Conservation (phyloP, 1,140 invertebrate genomes). For the Drosophila parvula region DNA sequence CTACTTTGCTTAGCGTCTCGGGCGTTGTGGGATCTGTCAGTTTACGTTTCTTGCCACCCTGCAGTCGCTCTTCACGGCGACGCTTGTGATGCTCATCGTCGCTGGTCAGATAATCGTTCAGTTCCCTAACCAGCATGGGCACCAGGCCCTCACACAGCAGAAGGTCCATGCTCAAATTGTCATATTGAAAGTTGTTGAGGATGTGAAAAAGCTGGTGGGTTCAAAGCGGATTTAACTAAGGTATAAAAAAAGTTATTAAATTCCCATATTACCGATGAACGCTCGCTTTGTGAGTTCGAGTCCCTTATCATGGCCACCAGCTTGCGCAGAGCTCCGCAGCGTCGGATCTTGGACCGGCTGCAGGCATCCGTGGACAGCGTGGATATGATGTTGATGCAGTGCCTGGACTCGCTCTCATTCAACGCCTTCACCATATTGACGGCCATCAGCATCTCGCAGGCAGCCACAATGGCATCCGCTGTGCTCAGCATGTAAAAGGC, state of each 20-base stretch:
- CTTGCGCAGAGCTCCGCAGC: constrained; percentile 76
- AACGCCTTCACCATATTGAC: constrained; percentile 69
- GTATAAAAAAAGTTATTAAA: neutral
- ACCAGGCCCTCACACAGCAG: constrained; percentile 76
- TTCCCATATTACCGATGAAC: constrained; percentile 54
- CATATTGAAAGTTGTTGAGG: constrained; percentile 81
- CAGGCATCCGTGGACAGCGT: constrained; percentile 77
- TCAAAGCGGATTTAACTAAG: neutral
- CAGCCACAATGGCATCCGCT: constrained; percentile 77
- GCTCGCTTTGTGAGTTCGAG: constrained; percentile 69
- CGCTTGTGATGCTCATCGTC: constrained; percentile 77
- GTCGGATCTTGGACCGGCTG: constrained; percentile 79
- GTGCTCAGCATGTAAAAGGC: constrained; percentile 74
- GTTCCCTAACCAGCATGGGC: constrained; percentile 69
- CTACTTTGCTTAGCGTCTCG: constrained; percentile 68
- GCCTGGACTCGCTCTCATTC: constrained; percentile 66
- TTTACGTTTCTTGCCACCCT: constrained; percentile 75
- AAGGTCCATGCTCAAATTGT: constrained; percentile 82
- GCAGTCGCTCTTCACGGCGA: constrained; percentile 72
- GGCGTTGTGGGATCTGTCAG: constrained; percentile 53
- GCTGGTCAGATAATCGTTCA: constrained; percentile 74
- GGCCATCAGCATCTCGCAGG: constrained; percentile 73
- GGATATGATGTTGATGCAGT: constrained; percentile 81
- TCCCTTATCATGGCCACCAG: constrained; percentile 75
- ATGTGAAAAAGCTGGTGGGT: constrained; percentile 69